Evolutionary conservation across 2,888 invertebrate species (phyloP).

Genomic region (Meteorus colon): DNA sequence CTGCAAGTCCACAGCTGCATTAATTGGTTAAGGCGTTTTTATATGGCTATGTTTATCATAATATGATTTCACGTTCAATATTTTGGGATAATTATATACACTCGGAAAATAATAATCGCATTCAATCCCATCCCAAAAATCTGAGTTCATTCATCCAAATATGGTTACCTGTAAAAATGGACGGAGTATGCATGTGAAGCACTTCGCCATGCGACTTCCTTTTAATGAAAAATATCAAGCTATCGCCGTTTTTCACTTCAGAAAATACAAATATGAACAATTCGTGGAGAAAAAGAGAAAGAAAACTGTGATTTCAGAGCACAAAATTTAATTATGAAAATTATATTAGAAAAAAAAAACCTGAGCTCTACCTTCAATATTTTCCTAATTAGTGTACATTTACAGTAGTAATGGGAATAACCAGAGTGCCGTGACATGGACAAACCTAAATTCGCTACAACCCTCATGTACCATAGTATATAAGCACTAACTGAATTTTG

Average conservation of each 20-base stretch:
- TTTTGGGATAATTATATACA: conserved; percentile 9
- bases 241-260: not conserved
- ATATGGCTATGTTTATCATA: conserved; percentile 33
- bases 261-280: not conserved
- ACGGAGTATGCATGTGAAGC: conserved; percentile 18
- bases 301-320: not conserved
- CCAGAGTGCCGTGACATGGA: conserved; percentile 53
- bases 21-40: conserved; percentile 68
- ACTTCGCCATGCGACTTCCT: conserved; percentile 6
- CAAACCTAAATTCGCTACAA: conserved; percentile 42
- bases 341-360: conserved; percentile 38
- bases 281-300: conserved; percentile 24
- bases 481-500: not conserved
- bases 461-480: conserved; percentile 37
- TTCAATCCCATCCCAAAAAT: not conserved
- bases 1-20: conserved; percentile 87
- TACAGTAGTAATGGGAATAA: conserved; percentile 51
- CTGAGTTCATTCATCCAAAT: not conserved
- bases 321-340: conserved; percentile 45
- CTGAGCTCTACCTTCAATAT: conserved; percentile 51
- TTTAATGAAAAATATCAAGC: not conserved
- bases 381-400: conserved; percentile 66
- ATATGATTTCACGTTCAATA: conserved; percentile 12
- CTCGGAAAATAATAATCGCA: not conserved
- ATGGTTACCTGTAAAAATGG: conserved; percentile 12